Evolutionary conservation across 1,140 invertebrate genomes (phyloP), one percentile per base, ranked within the genome.

Genomic region (Drosophila pachea): DNA sequence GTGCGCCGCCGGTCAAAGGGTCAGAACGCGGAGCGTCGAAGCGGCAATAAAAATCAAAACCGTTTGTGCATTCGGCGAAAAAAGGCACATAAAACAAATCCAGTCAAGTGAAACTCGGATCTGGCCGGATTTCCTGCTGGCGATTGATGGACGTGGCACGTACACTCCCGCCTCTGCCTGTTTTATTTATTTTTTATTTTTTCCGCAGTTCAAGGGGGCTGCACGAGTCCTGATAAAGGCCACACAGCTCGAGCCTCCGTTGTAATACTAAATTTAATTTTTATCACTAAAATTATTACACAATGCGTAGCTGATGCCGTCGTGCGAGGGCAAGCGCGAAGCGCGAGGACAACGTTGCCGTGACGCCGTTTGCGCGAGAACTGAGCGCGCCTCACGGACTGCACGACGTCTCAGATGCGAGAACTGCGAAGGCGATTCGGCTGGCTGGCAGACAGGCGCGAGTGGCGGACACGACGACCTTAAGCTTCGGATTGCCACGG

Each of bases 21-120:
- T 32, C 67, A 11, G 14, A 58, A 31, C 36, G 40, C 42, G 12
- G 54, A 33, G 35, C 42, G 48, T 63, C 42, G 43, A 29, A 22
- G 54, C 42, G 64, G 66, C 73, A 79, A 76, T 86, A 86, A 86
- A 84, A 84, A 84, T 76, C 76, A 79, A 76, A 79, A 79, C 70
- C 54, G 48, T 62, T 54, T 55, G 64, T 43, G 52, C 61, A 70
- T 68, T 63, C 52, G 53, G 48, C 59, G 53, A 68, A 71, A 63
- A 32, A 14, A 50, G 47, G 36, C 62, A 63, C 48, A 63, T 67
- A 67, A 81, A 60, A 32, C 49, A 74, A 70, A 68, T 69, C 48
- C 68, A 73, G 61, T 63, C 58, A 70, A 74, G 58, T 70, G 47
- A 66, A 69, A 69, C 59, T 43, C 73, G 52, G 47, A 50, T 16